Evolutionary conservation across 1,140 invertebrate genomes (phyloP), one percentile per base, ranked within the genome.

Genomic region (Camponotus floridanus): DNA sequence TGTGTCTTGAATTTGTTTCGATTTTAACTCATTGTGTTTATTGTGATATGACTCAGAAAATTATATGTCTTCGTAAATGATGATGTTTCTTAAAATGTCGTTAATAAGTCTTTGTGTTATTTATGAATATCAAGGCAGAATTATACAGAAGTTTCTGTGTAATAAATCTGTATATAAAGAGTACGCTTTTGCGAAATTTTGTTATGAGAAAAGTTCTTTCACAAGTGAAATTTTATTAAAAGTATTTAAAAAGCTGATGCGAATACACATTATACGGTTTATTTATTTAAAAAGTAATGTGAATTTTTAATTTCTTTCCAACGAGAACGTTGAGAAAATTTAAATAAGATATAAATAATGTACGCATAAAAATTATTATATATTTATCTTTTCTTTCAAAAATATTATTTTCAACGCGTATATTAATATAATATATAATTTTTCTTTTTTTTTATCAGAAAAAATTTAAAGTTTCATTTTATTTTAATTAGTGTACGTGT

Each of bases 201-300:
- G 6, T 45, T 48, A 64, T 33, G 3, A 76, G 0, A 62, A 62
- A 76, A 76, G 62, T n/a, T 2, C 8, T 76, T 64, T 31, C 26
- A 31, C 8, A 18, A 1, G n/a, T 15, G 3, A n/a, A 62, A 45
- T 36, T 76, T 8, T 21, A 64, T 64, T 33, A 42, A 62, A 8
- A 64, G 2, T 31, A 48, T 48, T 45, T 42, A 57, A 45, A 59
- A 9, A 61, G 55, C n/a, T 15, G 21, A 45, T 39, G 8, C n/a
- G 33, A 76, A 62, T n/a, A 36, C 3, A 15, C 33, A 36, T 71
- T 76, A 61, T 21, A 13, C 5, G 11, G 18, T 3, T 76, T 76
- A 61, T 62, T 76, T 76, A 61, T 62, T 26, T 26, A 21, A 7
- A 42, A 76, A 62, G 13, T 36, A 76, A 62, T n/a, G 13, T n/a